Base-by-base conservation (phyloP, 2,797 vertebrate species). In the Argyrosomus regius region DNA sequence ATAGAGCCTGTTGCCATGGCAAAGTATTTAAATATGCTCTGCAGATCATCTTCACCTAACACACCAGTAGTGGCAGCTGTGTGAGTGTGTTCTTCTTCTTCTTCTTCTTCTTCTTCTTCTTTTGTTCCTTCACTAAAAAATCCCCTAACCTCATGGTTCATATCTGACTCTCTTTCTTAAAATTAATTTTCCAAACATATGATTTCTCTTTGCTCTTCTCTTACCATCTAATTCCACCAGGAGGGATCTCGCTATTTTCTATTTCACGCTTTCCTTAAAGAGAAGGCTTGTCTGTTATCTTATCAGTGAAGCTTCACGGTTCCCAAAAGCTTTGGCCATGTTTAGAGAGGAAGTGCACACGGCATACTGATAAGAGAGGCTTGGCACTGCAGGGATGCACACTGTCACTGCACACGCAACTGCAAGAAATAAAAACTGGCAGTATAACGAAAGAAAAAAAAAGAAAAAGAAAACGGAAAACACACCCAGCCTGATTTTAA, bases 1-100 rank as follows among this genome's bases (percentile, higher is more conserved):
- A 92, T 77, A 50, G 84, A 77, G 91, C 91, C 90, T 94, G 95
- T 95, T 95, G 92, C 95, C 94, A 95, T 95, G 94, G 95, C 80
- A 16, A 94, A 92, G 91, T 87, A 90, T 93, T 94, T 92, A 92
- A 95, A 95, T 94, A 93, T 90, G 89, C 90, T 91, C 81, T 80
- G 88, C 87, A 72, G 89, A 84, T 91, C 84, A 87, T 88, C 91
- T 91, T 89, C 83, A 93, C 89, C 89, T 89, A 58, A 80, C 88
- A 71, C 80, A 83, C 63, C 74, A 88, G 68, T 82, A 87, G 87
- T 90, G 83, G 79, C 90, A 88, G 85, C 80, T 72, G 60, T 68
- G 64, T 35, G 54, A 46, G 35, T 24, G 52, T 63, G 31, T 20
- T 18, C 35, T 46, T 78, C 56, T 72, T 59, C 41, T 49, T 78